Conservation (phyloP, 2,797 vertebrate species). For the Staurois parvus region DNA sequence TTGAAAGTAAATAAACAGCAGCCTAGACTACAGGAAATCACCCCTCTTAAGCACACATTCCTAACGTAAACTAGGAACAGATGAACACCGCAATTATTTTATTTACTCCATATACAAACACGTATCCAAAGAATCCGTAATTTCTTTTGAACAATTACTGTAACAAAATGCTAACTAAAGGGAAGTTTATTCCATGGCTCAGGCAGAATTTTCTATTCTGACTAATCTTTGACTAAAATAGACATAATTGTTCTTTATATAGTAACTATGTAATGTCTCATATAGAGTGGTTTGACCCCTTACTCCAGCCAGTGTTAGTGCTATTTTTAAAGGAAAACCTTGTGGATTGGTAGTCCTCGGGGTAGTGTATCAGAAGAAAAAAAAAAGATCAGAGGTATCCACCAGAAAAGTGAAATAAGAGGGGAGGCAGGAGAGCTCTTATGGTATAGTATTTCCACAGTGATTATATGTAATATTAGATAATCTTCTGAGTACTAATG, state of each 20-base stretch:
- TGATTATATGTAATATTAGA: no score
- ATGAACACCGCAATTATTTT: background rate
- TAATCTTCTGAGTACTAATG: no score
- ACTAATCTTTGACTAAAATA: background rate
- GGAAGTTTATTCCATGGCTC: background rate
- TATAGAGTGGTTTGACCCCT: no score
- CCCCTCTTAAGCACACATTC: slow-evolving; percentile 21
- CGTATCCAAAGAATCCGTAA: background rate
- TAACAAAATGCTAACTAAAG: slow-evolving; percentile 8
- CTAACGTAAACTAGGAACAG: slow-evolving; percentile 28
- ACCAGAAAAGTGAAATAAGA: no score
- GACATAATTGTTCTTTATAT: background rate
- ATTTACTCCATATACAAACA: background rate
- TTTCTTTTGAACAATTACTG: background rate
- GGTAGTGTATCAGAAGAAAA: no score
- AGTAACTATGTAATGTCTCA: background rate
- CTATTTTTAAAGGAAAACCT: no score
- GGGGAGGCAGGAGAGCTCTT: no score
- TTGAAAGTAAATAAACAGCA: slow-evolving; percentile 40
- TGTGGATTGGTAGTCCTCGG: no score
- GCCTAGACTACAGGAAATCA: slow-evolving; percentile 52
- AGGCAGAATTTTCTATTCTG: background rate
- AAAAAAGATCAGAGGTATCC: no score
- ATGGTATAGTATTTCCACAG: no score
- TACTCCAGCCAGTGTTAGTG: no score